phyloP scores from a whole-genome alignment of 64 coral and sea anemone genomes.

The Pocillopora damicornis region DNA sequence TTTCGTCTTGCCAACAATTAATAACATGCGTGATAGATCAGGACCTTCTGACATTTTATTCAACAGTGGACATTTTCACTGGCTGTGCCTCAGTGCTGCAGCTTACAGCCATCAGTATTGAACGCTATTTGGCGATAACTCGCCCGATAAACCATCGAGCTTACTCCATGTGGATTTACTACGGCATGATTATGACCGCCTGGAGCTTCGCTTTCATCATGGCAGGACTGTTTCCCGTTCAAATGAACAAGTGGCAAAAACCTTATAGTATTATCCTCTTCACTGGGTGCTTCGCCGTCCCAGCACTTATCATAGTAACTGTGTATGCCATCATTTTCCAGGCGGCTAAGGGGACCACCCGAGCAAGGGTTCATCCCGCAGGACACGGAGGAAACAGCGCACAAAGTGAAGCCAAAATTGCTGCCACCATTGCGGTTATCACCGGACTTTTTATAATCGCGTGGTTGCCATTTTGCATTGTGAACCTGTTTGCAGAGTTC shows the following conservation, averaged over 20 bases:
- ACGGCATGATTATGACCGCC: slow-evolving; percentile 36
- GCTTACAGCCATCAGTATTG: slow-evolving; percentile 84
- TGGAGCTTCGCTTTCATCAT: slow-evolving; percentile 73
- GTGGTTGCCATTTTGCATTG: slow-evolving; percentile 75
- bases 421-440: slow-evolving; percentile 70
- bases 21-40: background rate
- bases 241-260: slow-evolving; percentile 51
- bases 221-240: slow-evolving; percentile 65
- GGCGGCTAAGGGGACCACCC: slow-evolving; percentile 36
- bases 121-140: slow-evolving; percentile 77
- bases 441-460: slow-evolving; percentile 66
- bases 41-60: slow-evolving; percentile 43
- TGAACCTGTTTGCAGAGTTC: slow-evolving; percentile 60
- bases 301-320: slow-evolving; percentile 43
- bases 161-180: slow-evolving; percentile 58
- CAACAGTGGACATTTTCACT: slow-evolving; percentile 68
- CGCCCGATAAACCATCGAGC: slow-evolving; percentile 66
- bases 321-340: slow-evolving; percentile 68
- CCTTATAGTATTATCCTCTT: slow-evolving; percentile 74
- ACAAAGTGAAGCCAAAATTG: slow-evolving; percentile 68
- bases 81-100: slow-evolving; percentile 80
- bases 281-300: slow-evolving; percentile 59
- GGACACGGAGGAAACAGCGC: background rate
- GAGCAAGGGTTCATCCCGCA: slow-evolving; percentile 50
- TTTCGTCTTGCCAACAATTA: slow-evolving; percentile 50